Base-by-base conservation (phyloP, 2,797 vertebrate species). In the Vultur gryphus region DNA sequence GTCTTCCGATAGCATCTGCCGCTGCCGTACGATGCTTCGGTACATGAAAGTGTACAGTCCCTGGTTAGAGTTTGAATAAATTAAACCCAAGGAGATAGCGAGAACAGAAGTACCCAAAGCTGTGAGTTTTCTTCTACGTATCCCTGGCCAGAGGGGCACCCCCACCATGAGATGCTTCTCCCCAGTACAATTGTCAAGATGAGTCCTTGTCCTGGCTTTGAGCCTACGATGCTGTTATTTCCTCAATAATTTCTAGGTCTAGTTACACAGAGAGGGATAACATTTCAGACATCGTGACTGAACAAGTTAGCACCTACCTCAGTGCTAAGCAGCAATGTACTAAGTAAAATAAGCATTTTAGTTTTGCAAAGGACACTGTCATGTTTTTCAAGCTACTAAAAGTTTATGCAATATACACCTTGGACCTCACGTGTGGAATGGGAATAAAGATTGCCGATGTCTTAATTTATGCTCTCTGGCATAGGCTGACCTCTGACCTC, bases 11-110 rank as follows among this genome's bases (percentile, higher is more conserved):
- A 7, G 58, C 37, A 12, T 18, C 67, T 49, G 21, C 35, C 25
- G 1, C 35, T 24, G 79, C 59, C 4, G 2, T 4, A 16, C 8
- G 13, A 16, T 10, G 59, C 59, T n/a, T 39, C 2, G 0, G 15
- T 13, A 4, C n/a, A 0, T 15, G 6, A 3, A 14, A 16, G 21
- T 2, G 10, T 16, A 6, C 20, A 9, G 17, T 52, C n/a, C 29
- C 37, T 7, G 14, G 2, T 10, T n/a, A 9, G 17, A n/a, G 31
- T 7, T 35, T 31, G 37, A 33, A 16, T 11, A 16, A 28, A 7
- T 7, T 11, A 19, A 37, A 11, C 12, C 23, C 37, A 7, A 23
- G 23, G 67, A 28, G 41, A 19, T 31, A 6, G 3, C 10, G 8
- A 7, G 16, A n/a, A 12, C 16, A 31, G 25, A 35, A 18, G 15